Percentiles rank a stretch among this genome's conserved stretches.
Evolutionary conservation across 1,140 invertebrate genomes (phyloP).

Genomic region (Araneus ventricosus): DNA sequence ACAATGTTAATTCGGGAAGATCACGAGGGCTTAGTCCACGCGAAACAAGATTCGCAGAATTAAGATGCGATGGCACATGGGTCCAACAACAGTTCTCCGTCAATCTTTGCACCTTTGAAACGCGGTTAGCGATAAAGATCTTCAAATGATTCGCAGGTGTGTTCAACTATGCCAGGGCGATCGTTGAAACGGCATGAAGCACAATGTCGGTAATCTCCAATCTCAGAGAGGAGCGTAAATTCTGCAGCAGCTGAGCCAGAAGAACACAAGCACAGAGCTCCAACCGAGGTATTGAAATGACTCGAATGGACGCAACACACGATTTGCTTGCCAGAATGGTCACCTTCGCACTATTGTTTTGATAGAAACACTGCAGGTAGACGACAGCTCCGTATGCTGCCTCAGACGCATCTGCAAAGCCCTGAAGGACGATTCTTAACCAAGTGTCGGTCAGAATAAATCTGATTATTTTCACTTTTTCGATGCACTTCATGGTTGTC

Average conservation of each 20-base stretch:
- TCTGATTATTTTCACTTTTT: neutral
- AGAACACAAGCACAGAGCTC: slow-evolving; percentile 73
- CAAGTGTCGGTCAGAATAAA: neutral
- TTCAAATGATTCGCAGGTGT: neutral
- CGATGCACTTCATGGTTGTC: neutral
- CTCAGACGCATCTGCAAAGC: neutral
- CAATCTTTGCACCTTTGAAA: neutral
- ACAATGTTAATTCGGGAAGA: neutral
- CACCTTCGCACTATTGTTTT: neutral
- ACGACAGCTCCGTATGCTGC: neutral
- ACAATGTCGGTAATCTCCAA: neutral
- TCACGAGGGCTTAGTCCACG: neutral
- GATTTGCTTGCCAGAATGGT: slow-evolving; percentile 73
- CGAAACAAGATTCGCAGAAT: neutral
- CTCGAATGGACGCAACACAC: slow-evolving; percentile 56
- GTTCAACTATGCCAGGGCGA: neutral
- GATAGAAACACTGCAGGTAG: neutral
- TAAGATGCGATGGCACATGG: neutral
- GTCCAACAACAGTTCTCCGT: neutral
- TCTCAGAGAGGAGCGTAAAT: neutral
- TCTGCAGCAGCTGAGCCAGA: neutral
- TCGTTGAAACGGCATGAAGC: neutral
- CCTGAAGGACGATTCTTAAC: neutral
- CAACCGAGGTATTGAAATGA: slow-evolving; percentile 72
- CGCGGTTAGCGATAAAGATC: neutral